Evolutionary conservation across 2,113 vertebrate genomes (phyloP), one percentile per base, ranked within the genome.

Genomic region (Gavialis gangeticus): DNA sequence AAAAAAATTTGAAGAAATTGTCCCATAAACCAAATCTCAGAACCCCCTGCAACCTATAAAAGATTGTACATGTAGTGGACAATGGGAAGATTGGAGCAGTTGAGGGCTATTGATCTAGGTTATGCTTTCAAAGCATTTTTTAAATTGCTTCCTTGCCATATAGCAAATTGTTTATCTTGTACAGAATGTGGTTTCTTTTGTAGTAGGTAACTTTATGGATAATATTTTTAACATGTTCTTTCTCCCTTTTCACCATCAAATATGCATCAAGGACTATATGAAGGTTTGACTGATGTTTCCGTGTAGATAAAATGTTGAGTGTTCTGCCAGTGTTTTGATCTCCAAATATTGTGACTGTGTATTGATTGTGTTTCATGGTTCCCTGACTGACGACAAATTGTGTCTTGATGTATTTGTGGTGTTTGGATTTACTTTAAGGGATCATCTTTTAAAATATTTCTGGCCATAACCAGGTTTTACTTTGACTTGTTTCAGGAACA

Each of bases 401-500:
- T 55, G 55, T 82, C 27, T 83, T 5, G 25, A 10, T 64, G 58
- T 87, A 37, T 64, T 57, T 59, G 85, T 87, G 30, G 78, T 86
- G 57, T 84, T 92, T 90, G 75, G 75, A 66, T 86, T 46, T 71
- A 67, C 30, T 54, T 13, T 19, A 85, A 83, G 4, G 88, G 62
- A 78, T 27, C 2, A 55, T 30, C 25, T 30, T 56, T 13, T 25
- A 15, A 6, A n/a, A 85, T 55, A 27, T 64, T 88, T 22, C 63
- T 89, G 71, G 90, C 75, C 2, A 10, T 59, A 57, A 54, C 28
- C 27, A 66, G 9, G 5, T 12, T 84, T 87, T 27, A 2, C 89
- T 57, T 92, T 91, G 24, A 62, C 24, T 15, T 85, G 54, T 89
- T 92, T 90, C 95, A 99, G 99, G 99, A 99, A 91, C 99, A 99